Percentiles rank a stretch among this genome's conserved stretches.
Conservation (phyloP, 2,113 vertebrate species). For the Chaetodon trifascialis region DNA sequence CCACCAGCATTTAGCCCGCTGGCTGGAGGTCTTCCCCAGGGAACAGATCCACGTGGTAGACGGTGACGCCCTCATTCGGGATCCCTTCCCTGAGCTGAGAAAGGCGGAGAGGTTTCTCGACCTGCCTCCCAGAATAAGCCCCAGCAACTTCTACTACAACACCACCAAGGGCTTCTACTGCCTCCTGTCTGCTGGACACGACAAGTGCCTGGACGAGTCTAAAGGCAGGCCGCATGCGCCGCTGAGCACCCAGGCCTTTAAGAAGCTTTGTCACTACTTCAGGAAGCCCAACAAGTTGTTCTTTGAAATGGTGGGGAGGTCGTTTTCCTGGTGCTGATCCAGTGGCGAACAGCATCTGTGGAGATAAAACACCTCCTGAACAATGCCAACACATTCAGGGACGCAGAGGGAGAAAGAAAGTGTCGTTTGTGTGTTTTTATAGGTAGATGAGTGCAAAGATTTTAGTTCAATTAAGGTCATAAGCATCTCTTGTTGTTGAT, state of each 20-base stretch:
- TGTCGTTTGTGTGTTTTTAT: conserved; percentile 30
- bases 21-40: conserved; percentile 84
- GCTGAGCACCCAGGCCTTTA: conserved; percentile 77
- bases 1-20: conserved; percentile 82
- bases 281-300: conserved; percentile 84
- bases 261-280: conserved; percentile 85
- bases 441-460: conserved; percentile 18
- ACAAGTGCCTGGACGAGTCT: conserved; percentile 87
- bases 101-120: conserved; percentile 85
- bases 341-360: not conserved
- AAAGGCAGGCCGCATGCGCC: conserved; percentile 87
- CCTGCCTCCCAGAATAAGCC: conserved; percentile 80
- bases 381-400: conserved; percentile 45
- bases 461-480: not conserved
- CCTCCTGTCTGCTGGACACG: conserved; percentile 81
- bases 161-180: conserved; percentile 89
- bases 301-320: conserved; percentile 86
- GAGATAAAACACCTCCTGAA: conserved; percentile 8
- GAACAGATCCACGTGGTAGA: conserved; percentile 88
- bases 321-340: conserved; percentile 87
- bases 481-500: conserved; percentile 32
- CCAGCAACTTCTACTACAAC: conserved; percentile 88
- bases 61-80: conserved; percentile 83
- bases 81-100: conserved; percentile 86
- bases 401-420: not conserved